Evolutionary conservation across 2,113 vertebrate species (phyloP).

Genomic region (Gymnarchus niloticus): DNA sequence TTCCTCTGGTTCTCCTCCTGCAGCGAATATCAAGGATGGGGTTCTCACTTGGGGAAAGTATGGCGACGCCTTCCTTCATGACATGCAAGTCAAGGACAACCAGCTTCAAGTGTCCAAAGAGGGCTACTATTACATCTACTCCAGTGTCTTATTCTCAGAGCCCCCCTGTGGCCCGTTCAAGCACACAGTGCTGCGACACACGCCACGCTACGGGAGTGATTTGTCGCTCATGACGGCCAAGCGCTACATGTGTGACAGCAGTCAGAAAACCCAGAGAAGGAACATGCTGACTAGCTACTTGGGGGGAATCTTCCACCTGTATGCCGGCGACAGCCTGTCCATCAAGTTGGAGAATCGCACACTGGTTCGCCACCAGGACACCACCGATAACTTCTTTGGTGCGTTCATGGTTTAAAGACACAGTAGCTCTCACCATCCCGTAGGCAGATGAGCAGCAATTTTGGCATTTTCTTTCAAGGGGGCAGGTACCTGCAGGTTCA

Average conservation of each 20-base stretch:
- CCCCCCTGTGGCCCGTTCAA: slow-evolving; percentile 35
- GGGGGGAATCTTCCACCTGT: slow-evolving; percentile 51
- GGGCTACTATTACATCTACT: slow-evolving; percentile 60
- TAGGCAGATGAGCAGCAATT: not conserved
- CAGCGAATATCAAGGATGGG: not conserved
- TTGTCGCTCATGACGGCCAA: slow-evolving; percentile 51
- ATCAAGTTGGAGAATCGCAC: slow-evolving; percentile 37
- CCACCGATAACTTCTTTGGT: slow-evolving; percentile 51
- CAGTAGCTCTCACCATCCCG: not conserved
- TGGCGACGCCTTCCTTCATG: slow-evolving; percentile 14
- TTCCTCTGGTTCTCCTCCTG: not conserved
- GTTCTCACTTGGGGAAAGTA: not conserved
- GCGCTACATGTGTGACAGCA: slow-evolving; percentile 37
- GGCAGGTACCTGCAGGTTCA: not conserved
- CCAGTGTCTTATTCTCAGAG: slow-evolving; percentile 46
- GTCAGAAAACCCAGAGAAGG: rapidly evolving
- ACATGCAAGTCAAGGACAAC: slow-evolving; percentile 40
- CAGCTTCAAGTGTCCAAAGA: slow-evolving; percentile 33
- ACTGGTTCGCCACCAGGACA: not conserved
- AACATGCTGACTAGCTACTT: slow-evolving; percentile 53
- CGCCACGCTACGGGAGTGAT: slow-evolving; percentile 26
- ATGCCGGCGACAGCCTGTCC: slow-evolving; percentile 40
- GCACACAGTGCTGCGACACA: slow-evolving; percentile 47
- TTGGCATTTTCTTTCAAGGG: not conserved
- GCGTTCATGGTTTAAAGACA: slow-evolving; percentile 53